Evolutionary conservation across 2,797 vertebrate species (phyloP), one percentile per base, ranked within the genome.

Genomic region (Arctocebus calabarensis): DNA sequence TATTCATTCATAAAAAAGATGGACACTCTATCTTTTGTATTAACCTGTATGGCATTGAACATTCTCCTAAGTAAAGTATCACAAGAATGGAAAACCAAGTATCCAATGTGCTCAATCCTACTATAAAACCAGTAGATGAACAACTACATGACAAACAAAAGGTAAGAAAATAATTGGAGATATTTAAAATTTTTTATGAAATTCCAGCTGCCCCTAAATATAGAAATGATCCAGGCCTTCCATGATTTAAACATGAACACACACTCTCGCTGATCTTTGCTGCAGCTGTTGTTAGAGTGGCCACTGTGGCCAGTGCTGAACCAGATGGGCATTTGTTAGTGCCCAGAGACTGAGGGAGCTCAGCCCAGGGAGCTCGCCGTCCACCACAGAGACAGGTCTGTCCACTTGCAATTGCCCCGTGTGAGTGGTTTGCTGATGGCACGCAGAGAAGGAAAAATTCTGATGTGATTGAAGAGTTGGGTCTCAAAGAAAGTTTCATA

Each of bases 161-260:
- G 48, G 13, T 48, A 48, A 48, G 48, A 48, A 48, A 48, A 48
- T 48, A 48, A 48, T 14, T 48, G 48, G 13, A 48, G 3, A 48
- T 48, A 48, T 48, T 48, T 48, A 14, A 48, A 14, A 14, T 48
- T 48, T 77, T 88, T 85, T 2, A 64, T 61, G 57, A 57, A 75
- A 66, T 34, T 86, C 16, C 59, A 45, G 40, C n/a, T 45, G 0
- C 0, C 27, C 1, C 32, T 20, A 61, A 55, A 84, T 68, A 75
- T 16, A 84, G 52, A 92, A 78, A 94, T 55, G 19, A 75, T 43
- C 23, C 27, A 64, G 34, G 9, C 93, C 37, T 92, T 62, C 6
- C 19, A 32, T 74, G 61, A 87, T 88, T 97, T 94, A 86, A 87
- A 78, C 14, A 29, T 29, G 5, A 85, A 17, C 17, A 32, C 87